A percentile compares a stretch with the other conserved stretches of the same genome.
These are phyloP conservation scores for Danio kyathit DNA, from an alignment of 2,797 vertebrate genomes.

Conservation along the genomic window DNA sequence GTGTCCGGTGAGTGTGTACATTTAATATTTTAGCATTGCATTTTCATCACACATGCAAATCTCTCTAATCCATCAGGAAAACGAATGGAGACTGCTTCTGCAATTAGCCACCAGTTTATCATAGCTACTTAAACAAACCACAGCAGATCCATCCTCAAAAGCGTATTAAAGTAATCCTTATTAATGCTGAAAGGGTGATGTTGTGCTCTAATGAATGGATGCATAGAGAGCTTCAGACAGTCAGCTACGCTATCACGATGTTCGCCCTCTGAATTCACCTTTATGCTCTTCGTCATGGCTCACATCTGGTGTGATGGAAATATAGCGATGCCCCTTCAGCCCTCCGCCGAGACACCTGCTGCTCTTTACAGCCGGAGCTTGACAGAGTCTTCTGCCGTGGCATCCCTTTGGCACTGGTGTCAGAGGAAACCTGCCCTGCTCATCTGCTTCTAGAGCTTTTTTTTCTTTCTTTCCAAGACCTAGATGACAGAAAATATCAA, in stretches of 20 bases:
- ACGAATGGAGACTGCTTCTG: background rate
- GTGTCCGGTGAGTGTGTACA: background rate
- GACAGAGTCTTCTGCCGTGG: conserved; percentile 17
- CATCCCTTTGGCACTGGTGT: conserved; percentile 21
- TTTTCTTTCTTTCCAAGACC: conserved; percentile 14
- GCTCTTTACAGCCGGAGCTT: conserved; percentile 35
- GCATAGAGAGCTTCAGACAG: background rate
- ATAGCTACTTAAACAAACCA: conserved; percentile 15
- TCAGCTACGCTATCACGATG: conserved; percentile 11
- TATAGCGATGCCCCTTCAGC: conserved; percentile 19
- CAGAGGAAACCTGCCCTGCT: conserved; percentile 18
- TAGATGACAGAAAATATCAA: conserved; percentile 3
- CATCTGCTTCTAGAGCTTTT: background rate
- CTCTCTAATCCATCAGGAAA: conserved; percentile 1
- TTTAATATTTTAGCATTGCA: background rate
- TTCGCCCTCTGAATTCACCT: conserved; percentile 22
- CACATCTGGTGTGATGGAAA: conserved; percentile 42
- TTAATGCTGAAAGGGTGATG: conserved; percentile 12
- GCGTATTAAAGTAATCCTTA: conserved; percentile 11
- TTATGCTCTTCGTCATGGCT: conserved; percentile 13
- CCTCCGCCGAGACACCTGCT: conserved; percentile 31
- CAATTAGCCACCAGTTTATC: background rate
- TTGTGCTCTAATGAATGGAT: conserved; percentile 20
- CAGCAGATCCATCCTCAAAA: background rate
- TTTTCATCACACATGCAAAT: background rate